These are phyloP conservation scores for Zelleria hepariella DNA, from an alignment of 2,888 invertebrate genomes.

Conservation along the genomic window DNA sequence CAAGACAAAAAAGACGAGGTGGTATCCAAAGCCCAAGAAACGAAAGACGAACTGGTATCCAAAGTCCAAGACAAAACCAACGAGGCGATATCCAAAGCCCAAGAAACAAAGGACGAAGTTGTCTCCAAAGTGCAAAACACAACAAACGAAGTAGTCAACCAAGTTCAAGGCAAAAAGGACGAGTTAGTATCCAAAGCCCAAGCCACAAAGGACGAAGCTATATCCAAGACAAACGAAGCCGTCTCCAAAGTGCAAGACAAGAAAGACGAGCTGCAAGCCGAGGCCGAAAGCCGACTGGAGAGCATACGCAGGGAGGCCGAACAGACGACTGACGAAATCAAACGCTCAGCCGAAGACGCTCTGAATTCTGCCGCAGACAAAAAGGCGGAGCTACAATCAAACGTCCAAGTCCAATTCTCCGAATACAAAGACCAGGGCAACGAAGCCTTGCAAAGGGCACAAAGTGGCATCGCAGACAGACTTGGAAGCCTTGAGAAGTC, in stretches of 20 bases:
- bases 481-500: conserved; percentile 37
- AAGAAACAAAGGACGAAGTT: background rate
- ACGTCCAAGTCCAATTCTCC: conserved; percentile 29
- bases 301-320: conserved; percentile 60
- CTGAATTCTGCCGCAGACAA: conserved; percentile 47
- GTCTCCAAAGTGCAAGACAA: conserved; percentile 17
- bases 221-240: background rate
- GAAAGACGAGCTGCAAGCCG: conserved; percentile 28
- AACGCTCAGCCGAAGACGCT: conserved; percentile 50
- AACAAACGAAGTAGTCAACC: background rate
- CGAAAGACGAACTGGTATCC: background rate
- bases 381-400: conserved; percentile 37
- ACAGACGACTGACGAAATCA: conserved; percentile 57
- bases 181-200: background rate
- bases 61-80: background rate
- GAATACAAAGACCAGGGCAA: conserved; percentile 29
- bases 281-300: conserved; percentile 38
- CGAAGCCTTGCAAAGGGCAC: conserved; percentile 33
- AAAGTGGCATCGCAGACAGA: conserved; percentile 30
- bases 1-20: background rate
- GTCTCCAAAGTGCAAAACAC: background rate
- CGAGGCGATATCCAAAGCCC: background rate
- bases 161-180: background rate
- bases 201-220: background rate
- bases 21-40: background rate